Conservation (phyloP, 2,113 vertebrate genomes). For the Notarius lentiginosus region DNA sequence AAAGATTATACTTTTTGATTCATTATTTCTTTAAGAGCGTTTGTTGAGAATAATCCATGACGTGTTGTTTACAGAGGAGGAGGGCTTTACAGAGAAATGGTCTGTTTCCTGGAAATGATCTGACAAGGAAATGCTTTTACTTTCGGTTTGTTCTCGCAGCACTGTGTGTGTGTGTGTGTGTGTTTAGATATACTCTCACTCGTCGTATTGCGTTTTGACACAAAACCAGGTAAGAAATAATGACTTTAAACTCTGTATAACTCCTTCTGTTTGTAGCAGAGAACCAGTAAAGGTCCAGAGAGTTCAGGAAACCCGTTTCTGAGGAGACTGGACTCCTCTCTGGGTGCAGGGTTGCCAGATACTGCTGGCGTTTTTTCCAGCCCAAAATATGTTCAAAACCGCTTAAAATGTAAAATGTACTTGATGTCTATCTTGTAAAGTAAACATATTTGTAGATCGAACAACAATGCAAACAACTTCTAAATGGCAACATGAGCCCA, state of each 20-base stretch:
- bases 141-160: conserved; percentile 3
- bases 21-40: neutral
- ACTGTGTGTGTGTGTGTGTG: too few species aligned
- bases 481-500: too few species aligned
- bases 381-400: too few species aligned
- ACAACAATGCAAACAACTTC: too few species aligned
- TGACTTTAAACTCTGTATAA: neutral
- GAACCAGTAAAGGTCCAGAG: neutral
- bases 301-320: neutral
- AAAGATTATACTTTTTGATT: too few species aligned
- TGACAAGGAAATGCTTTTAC: neutral
- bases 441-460: too few species aligned
- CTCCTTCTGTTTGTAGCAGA: neutral
- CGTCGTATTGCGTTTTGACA: neutral
- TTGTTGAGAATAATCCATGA: neutral
- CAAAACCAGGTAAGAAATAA: conserved; percentile 15
- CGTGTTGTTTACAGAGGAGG: neutral
- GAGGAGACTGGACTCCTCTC: neutral
- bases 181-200: too few species aligned
- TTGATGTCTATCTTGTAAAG: too few species aligned
- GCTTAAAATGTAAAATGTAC: too few species aligned
- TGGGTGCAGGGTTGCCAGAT: too few species aligned
- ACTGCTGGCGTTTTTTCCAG: too few species aligned
- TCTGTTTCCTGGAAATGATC: neutral
- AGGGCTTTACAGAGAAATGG: neutral